phyloP scores from a whole-genome alignment of 2,113 vertebrate species.

The Tragulus kanchil region DNA sequence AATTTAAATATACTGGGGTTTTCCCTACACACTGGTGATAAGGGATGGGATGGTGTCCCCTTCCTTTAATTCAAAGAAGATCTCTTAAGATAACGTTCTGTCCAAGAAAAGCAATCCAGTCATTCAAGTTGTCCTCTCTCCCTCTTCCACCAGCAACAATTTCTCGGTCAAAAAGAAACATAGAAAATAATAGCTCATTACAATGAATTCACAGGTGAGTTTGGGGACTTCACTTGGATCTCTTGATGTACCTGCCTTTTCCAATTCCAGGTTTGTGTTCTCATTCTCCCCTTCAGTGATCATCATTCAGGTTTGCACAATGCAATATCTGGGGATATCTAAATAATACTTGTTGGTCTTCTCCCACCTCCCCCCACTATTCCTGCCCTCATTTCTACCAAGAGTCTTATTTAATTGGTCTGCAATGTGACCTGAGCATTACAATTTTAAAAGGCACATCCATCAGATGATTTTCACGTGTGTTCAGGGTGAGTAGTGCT shows the following conservation, averaged over 20 bases:
- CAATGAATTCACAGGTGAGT: not conserved
- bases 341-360: not conserved
- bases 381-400: not conserved
- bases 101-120: not conserved
- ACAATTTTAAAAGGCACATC: not conserved
- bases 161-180: not conserved
- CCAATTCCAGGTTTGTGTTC: not conserved
- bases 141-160: not conserved
- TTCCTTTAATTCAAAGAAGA: not conserved
- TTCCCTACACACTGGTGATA: not conserved
- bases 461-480: not conserved
- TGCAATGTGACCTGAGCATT: not conserved
- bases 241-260: not conserved
- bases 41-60: not conserved
- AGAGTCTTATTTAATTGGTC: not conserved
- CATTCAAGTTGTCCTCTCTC: not conserved
- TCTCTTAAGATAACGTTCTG: not conserved
- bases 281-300: not conserved
- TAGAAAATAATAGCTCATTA: not conserved
- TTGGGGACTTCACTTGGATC: no score
- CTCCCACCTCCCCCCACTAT: fast-evolving
- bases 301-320: not conserved
- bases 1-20: not conserved
- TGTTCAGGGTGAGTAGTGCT: not conserved
- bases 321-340: not conserved